A percentile compares a stretch with the other conserved stretches of the same genome.
These are phyloP conservation scores for Aptenodytes forsteri DNA, from an alignment of 2,113 vertebrate genomes.

Conservation along the genomic window DNA sequence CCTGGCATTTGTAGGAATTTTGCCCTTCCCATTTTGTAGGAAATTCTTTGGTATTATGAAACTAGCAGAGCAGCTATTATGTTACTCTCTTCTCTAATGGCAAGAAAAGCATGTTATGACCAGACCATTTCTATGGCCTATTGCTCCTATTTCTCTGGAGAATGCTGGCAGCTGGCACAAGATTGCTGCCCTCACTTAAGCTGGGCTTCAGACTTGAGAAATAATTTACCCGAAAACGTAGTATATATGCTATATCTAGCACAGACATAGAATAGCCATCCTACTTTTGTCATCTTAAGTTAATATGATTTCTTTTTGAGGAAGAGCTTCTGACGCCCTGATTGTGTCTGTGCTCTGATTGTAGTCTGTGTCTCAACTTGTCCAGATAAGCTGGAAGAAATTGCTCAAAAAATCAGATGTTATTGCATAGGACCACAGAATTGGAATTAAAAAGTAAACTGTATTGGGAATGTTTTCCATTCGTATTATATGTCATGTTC, in stretches of 20 bases:
- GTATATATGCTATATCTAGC: neutral
- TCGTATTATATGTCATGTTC: accelerated
- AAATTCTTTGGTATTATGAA: neutral
- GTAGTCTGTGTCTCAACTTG: neutral
- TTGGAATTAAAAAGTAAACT: neutral
- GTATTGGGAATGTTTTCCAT: neutral
- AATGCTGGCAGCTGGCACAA: neutral
- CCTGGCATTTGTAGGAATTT: neutral
- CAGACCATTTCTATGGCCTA: neutral
- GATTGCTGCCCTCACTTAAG: neutral
- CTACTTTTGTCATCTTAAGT: neutral
- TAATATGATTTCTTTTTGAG: neutral
- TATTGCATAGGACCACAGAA: neutral
- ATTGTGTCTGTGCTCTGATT: neutral
- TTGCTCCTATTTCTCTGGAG: slow-evolving; percentile 7
- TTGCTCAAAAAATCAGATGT: neutral
- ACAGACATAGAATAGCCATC: neutral
- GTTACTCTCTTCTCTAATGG: neutral
- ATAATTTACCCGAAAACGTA: neutral
- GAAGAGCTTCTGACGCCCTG: neutral
- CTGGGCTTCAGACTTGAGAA: neutral
- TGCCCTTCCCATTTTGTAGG: neutral
- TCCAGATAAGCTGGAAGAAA: neutral
- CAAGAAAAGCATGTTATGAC: neutral
- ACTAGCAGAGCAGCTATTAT: neutral